Percentiles rank a stretch among this genome's conserved stretches.
Evolutionary conservation across 2,888 invertebrate species (phyloP).

Genomic region (Acrobasis consociella): DNA sequence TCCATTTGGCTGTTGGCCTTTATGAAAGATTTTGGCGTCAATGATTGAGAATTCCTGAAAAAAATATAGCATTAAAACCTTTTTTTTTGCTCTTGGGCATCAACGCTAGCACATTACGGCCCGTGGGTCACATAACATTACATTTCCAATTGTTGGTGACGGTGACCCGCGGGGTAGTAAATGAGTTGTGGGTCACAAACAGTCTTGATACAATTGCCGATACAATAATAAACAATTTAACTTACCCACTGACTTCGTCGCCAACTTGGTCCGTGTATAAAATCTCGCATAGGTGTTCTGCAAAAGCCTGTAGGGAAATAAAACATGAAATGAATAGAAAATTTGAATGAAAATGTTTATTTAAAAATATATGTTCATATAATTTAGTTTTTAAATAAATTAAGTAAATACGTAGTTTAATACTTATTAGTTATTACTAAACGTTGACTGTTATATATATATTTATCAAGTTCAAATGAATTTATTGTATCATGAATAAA

Average conservation of each 20-base stretch:
- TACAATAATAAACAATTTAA: not conserved
- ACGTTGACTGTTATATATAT: too few species aligned
- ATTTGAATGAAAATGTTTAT: not conserved
- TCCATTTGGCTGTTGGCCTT: slow-evolving; percentile 95
- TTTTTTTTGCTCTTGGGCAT: not conserved
- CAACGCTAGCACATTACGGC: not conserved
- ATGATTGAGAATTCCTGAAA: slow-evolving; percentile 83
- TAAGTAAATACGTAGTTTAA: too few species aligned
- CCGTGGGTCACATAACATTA: not conserved
- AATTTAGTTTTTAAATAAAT: too few species aligned
- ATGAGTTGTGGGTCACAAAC: not conserved
- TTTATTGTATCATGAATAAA: too few species aligned
- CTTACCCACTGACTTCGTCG: slow-evolving; percentile 67
- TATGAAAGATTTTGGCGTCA: slow-evolving; percentile 94
- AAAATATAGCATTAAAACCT: not conserved
- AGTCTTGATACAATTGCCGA: not conserved
- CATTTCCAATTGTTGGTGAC: not conserved
- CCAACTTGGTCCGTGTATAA: slow-evolving; percentile 73
- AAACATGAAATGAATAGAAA: slow-evolving; percentile 1
- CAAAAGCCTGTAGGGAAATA: slow-evolving; percentile 60
- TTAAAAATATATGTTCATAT: too few species aligned
- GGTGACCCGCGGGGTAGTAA: not conserved
- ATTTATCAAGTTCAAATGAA: too few species aligned
- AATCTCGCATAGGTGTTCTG: slow-evolving; percentile 71
- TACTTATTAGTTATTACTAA: too few species aligned